phyloP scores from a whole-genome alignment of 2,113 vertebrate genomes.

The Neolamprologus modestus region DNA sequence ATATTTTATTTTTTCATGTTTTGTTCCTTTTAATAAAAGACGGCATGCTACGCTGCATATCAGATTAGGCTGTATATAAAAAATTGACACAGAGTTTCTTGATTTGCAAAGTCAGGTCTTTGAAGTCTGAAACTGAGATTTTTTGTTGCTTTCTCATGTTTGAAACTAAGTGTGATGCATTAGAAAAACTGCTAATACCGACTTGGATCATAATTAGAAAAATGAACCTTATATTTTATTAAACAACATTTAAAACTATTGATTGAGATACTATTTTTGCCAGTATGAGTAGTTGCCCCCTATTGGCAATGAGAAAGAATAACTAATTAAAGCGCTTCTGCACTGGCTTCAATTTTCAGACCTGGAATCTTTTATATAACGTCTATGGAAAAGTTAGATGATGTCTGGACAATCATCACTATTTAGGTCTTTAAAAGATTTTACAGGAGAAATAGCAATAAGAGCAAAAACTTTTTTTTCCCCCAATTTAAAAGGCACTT shows the following conservation, averaged over 20 bases:
- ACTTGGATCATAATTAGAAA: not conserved
- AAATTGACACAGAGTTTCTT: not conserved
- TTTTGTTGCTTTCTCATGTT: not conserved
- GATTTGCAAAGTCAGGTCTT: not conserved
- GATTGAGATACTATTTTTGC: not conserved
- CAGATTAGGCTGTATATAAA: not conserved
- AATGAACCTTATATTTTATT: not conserved
- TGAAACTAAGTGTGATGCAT: not conserved
- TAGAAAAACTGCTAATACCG: not conserved
- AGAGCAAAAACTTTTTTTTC: not conserved
- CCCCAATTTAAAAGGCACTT: not conserved
- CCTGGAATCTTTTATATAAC: not conserved
- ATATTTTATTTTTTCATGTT: not conserved
- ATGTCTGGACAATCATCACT: not conserved
- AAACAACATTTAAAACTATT: not conserved
- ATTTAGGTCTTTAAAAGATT: not conserved
- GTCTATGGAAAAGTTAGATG: not conserved
- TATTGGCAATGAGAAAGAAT: not conserved
- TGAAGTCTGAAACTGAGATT: not conserved
- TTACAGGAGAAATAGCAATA: not conserved
- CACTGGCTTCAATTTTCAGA: not conserved
- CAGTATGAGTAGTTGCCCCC: not conserved
- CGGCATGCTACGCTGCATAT: rapidly evolving
- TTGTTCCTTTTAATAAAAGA: not conserved
- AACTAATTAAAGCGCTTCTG: not conserved